phyloP scores from a whole-genome alignment of 2,888 invertebrate genomes.

The Dryadula phaetusa region DNA sequence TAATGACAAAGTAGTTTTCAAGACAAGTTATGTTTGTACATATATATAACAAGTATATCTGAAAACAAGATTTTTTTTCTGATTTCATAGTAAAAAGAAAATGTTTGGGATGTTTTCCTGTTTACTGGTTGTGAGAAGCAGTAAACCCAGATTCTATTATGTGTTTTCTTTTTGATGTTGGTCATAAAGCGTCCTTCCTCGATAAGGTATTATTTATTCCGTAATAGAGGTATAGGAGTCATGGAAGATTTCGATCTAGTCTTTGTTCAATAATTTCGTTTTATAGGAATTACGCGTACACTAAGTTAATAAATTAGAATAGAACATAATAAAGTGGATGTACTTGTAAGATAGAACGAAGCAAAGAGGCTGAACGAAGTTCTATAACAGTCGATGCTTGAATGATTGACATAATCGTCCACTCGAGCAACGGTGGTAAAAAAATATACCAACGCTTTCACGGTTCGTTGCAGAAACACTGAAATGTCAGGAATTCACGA shows the following conservation, averaged over 20 bases:
- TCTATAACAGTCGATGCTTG: constrained; percentile 26
- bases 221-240: constrained; percentile 43
- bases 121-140: constrained; percentile 51
- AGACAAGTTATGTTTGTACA: not conserved
- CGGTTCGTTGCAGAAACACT: constrained; percentile 41
- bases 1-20: not conserved
- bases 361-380: constrained; percentile 4
- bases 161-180: constrained; percentile 63
- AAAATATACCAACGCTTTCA: constrained; percentile 44
- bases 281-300: not conserved
- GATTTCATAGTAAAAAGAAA: not conserved
- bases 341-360: not conserved
- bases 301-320: not conserved
- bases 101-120: constrained; percentile 21
- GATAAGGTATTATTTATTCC: constrained; percentile 59
- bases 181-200: constrained; percentile 61
- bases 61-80: not conserved
- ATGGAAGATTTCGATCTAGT: not conserved
- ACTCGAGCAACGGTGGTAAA: constrained; percentile 37
- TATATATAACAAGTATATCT: not conserved
- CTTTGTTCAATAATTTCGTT: not conserved
- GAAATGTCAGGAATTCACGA: constrained; percentile 43
- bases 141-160: constrained; percentile 65
- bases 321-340: not conserved
- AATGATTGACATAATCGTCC: constrained; percentile 42